Evolutionary conservation across 1,140 invertebrate genomes (phyloP).

Genomic region (Belonocnema kinseyi): DNA sequence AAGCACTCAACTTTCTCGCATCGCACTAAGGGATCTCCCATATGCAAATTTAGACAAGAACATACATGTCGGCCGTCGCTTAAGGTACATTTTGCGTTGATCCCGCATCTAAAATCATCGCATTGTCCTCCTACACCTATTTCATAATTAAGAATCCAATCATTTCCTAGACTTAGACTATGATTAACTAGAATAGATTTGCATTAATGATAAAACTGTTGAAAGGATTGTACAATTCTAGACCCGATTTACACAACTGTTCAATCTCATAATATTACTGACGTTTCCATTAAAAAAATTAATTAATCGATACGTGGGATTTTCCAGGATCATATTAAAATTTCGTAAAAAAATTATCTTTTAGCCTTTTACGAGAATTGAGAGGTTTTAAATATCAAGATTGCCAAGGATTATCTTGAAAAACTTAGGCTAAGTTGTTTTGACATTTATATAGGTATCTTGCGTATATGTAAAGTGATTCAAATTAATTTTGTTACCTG

Average conservation of each 20-base stretch:
- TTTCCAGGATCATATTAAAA: no score
- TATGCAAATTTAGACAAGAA: conserved; percentile 78
- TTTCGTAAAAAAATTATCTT: no score
- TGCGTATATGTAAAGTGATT: background rate
- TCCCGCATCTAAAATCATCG: conserved; percentile 72
- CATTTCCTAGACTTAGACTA: background rate
- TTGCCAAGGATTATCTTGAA: no score
- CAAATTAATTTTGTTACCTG: conserved; percentile 43
- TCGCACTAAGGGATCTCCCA: conserved; percentile 78
- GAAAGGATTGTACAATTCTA: no score
- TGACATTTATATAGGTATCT: conserved; percentile 9
- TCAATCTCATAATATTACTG: conserved; percentile 6
- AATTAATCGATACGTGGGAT: no score
- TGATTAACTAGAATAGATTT: background rate
- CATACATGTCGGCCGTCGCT: conserved; percentile 77
- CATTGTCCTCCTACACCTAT: conserved; percentile 61
- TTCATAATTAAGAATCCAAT: conserved; percentile 23
- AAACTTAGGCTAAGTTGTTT: background rate
- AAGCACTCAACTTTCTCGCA: conserved; percentile 77
- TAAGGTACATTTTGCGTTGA: conserved; percentile 75
- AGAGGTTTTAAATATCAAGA: no score
- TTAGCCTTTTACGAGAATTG: no score
- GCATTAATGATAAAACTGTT: no score
- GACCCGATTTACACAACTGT: background rate
- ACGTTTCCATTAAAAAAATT: no score